A percentile compares a stretch with the other conserved stretches of the same genome.
Evolutionary conservation across 92 coral and sea anemone genomes (phyloP).

Genomic region (Micromussa lordhowensis): DNA sequence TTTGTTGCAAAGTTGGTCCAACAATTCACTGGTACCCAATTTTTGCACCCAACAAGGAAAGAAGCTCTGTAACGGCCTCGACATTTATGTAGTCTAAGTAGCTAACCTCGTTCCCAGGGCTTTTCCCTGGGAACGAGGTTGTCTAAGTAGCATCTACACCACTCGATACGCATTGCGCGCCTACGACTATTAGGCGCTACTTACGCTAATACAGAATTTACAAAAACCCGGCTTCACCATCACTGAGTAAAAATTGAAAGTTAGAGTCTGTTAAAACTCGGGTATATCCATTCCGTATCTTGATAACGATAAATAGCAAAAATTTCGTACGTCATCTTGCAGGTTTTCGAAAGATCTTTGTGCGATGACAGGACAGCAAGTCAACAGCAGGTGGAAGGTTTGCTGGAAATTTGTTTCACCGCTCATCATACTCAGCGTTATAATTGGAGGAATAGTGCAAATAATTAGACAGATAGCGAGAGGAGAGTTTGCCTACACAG

Average conservation of each 20-base stretch:
- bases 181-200: neutral
- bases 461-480: slow-evolving; percentile 52
- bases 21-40: too few species aligned
- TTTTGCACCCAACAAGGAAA: too few species aligned
- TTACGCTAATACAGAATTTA: too few species aligned
- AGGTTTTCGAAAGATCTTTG: slow-evolving; percentile 90
- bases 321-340: neutral
- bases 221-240: too few species aligned
- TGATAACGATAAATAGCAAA: neutral
- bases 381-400: slow-evolving; percentile 80
- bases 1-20: too few species aligned
- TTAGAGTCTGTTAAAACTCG: neutral
- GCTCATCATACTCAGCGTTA: slow-evolving; percentile 75
- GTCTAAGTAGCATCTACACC: neutral
- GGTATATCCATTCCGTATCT: too few species aligned
- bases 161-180: neutral
- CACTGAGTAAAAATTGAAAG: too few species aligned
- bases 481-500: slow-evolving; percentile 67
- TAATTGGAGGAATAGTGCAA: slow-evolving; percentile 76
- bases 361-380: slow-evolving; percentile 73
- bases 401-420: slow-evolving; percentile 98
- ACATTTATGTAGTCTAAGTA: too few species aligned
- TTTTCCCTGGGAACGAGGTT: too few species aligned
- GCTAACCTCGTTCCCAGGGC: too few species aligned
- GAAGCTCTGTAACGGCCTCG: too few species aligned